Conservation (phyloP, 2,113 vertebrate genomes). For the Poicephalus gulielmi region DNA sequence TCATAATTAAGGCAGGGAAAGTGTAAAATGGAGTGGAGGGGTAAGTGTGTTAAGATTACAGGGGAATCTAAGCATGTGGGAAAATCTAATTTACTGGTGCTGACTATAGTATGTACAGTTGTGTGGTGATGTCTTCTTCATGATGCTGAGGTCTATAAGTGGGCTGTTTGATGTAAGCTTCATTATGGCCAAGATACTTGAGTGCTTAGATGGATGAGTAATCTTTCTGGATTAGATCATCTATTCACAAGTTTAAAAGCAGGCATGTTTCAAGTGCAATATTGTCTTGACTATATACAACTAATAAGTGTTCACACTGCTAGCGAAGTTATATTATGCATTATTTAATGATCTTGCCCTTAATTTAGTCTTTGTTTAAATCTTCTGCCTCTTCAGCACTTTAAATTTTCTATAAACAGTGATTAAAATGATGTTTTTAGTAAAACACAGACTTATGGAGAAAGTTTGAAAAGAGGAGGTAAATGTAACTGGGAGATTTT, state of each 20-base stretch:
- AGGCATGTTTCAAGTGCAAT: neutral
- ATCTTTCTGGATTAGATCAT: neutral
- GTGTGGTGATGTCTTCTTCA: neutral
- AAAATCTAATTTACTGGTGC: neutral
- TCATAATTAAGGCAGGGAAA: neutral
- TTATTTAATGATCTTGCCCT: neutral
- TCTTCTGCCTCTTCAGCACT: neutral
- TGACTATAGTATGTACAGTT: neutral
- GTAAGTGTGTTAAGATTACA: neutral
- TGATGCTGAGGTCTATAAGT: neutral
- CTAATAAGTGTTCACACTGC: neutral
- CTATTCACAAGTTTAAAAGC: neutral
- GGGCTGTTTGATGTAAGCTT: neutral
- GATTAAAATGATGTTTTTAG: neutral
- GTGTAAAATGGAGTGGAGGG: neutral
- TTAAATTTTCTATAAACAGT: neutral
- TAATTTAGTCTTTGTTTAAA: neutral
- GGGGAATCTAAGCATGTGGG: neutral
- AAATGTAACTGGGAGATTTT: neutral
- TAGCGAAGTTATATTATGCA: neutral
- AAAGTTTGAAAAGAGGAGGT: neutral
- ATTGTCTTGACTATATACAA: neutral
- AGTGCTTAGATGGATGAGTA: neutral
- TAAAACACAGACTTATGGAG: neutral
- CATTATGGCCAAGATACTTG: neutral